These are phyloP conservation scores for Pterocles orientalis DNA, from an alignment of 2,113 vertebrate species.

Conservation along the genomic window DNA sequence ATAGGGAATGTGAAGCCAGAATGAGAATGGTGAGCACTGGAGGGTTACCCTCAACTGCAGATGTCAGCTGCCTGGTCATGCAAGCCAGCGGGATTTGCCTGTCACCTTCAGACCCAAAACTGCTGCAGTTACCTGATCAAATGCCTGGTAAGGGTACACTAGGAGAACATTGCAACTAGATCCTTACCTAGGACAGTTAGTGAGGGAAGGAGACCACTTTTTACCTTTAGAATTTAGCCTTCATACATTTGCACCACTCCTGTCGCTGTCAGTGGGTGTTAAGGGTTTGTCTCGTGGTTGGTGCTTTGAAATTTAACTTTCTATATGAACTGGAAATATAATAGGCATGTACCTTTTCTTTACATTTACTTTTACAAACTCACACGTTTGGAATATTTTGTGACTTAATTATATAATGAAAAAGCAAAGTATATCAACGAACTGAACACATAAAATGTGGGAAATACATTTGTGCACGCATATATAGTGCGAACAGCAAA, in stretches of 20 bases:
- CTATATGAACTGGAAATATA: not conserved
- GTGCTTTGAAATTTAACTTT: not conserved
- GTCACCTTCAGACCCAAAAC: not conserved
- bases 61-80: fast-evolving
- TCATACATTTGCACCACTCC: not conserved
- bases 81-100: not conserved
- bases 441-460: not conserved
- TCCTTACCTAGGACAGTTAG: not conserved
- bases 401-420: not conserved
- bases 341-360: not conserved
- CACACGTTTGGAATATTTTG: not conserved
- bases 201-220: not conserved
- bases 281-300: not conserved
- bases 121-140: not conserved
- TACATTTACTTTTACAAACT: not conserved
- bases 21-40: not conserved
- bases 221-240: not conserved
- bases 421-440: not conserved
- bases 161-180: not conserved
- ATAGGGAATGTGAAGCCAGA: not conserved
- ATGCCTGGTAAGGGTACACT: not conserved
- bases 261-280: not conserved
- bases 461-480: not conserved
- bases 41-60: not conserved
- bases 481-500: not conserved